phyloP scores from a whole-genome alignment of 1,140 invertebrate species.

The Callitettix versicolor region DNA sequence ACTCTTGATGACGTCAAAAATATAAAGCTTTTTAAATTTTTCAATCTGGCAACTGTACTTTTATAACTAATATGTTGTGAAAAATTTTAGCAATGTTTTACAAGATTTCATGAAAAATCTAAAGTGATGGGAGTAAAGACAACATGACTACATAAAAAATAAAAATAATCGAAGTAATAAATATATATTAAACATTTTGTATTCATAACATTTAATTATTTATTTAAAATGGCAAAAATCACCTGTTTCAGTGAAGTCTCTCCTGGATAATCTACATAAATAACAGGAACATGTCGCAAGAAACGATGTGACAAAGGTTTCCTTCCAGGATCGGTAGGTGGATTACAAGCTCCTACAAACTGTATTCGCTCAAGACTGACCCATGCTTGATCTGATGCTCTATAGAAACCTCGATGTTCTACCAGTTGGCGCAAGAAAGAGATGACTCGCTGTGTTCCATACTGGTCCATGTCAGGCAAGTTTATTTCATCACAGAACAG shows the following conservation, averaged over 20 bases:
- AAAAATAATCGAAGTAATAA: no score
- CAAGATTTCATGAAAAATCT: no score
- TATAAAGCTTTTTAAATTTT: no score
- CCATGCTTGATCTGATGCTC: conserved; percentile 92
- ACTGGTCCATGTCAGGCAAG: conserved; percentile 97
- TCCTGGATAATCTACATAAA: conserved; percentile 99
- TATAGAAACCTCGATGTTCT: conserved; percentile 86
- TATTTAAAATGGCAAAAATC: no score
- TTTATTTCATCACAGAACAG: conserved; percentile 99
- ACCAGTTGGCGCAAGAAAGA: conserved; percentile 96
- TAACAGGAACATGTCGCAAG: conserved; percentile 91
- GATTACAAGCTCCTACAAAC: conserved; percentile 99
- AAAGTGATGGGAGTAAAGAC: no score
- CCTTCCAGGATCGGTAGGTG: conserved; percentile 96
- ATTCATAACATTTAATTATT: no score
- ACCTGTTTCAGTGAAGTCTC: conserved; percentile 91
- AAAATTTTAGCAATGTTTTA: no score
- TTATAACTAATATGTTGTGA: no score
- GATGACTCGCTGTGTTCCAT: conserved; percentile 96
- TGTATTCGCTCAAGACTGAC: conserved; percentile 95
- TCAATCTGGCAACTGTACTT: no score
- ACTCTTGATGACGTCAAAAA: no score
- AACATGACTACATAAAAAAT: no score
- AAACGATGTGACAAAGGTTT: conserved; percentile 93
- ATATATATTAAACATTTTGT: no score